A percentile compares a stretch with the other conserved stretches of the same genome.
Conservation (phyloP, 2,797 vertebrate species). For the Zenarchopterus dispar region DNA sequence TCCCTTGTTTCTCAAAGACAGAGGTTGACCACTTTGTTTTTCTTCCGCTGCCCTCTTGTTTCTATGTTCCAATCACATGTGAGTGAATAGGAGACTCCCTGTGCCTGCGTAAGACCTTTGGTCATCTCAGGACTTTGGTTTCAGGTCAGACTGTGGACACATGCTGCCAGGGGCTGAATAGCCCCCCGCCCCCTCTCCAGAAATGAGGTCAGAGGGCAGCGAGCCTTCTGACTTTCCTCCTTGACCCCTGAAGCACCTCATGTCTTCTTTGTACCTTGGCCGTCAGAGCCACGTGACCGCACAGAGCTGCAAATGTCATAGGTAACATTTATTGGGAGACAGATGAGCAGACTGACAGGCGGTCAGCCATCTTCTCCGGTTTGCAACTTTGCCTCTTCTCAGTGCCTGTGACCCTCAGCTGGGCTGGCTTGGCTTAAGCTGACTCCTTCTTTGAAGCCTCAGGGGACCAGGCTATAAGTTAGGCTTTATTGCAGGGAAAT, state of each 20-base stretch:
- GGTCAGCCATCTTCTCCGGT: conserved; percentile 14
- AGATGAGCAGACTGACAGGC: conserved; percentile 34
- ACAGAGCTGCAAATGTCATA: conserved; percentile 33
- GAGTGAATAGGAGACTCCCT: conserved; percentile 29
- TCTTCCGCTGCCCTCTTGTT: conserved; percentile 24
- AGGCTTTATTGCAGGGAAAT: conserved; percentile 80
- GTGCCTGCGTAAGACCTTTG: conserved; percentile 60
- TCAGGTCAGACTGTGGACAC: conserved; percentile 75
- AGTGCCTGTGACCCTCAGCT: conserved; percentile 54
- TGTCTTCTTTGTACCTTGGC: conserved; percentile 56
- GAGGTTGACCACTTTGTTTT: conserved; percentile 22
- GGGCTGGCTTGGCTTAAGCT: conserved; percentile 29
- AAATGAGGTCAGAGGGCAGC: conserved; percentile 64
- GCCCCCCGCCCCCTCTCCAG: conserved; percentile 62
- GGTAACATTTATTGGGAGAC: conserved; percentile 43
- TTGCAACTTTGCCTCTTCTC: conserved; percentile 36
- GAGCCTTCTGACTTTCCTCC: conserved; percentile 60
- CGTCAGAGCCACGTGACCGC: conserved; percentile 38
- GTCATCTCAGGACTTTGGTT: conserved; percentile 60
- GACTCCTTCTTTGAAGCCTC: conserved; percentile 74
- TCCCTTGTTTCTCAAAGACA: conserved; percentile 40
- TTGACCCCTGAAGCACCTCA: conserved; percentile 62
- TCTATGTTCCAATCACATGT: conserved; percentile 39
- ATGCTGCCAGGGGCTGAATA: conserved; percentile 76
- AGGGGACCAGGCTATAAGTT: conserved; percentile 61